Conservation (phyloP, 2,888 invertebrate genomes). For the Apoda limacodes region DNA sequence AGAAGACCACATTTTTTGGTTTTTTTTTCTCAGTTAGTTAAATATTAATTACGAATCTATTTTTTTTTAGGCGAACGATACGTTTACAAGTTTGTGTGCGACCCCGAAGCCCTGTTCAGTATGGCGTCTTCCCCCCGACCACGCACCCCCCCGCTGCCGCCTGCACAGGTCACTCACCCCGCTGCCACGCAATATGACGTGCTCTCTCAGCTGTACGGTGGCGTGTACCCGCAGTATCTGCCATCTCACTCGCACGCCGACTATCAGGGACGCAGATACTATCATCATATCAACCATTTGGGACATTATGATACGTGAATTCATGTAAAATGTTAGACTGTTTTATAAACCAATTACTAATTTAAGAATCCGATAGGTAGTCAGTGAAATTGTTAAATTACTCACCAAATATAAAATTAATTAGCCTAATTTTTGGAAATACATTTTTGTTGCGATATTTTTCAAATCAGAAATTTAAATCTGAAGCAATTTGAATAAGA, state of each 20-base stretch:
- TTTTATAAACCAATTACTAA: no score
- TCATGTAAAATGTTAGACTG: no score
- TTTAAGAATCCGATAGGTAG: no score
- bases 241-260: constrained; percentile 17
- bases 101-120: constrained; percentile 90
- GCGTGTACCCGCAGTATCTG: constrained; percentile 34
- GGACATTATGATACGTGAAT: constrained; percentile 33
- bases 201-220: constrained; percentile 39
- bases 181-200: constrained; percentile 36
- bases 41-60: no score
- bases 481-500: no score
- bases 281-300: constrained; percentile 21
- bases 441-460: no score
- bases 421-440: no score
- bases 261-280: constrained; percentile 30
- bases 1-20: no score
- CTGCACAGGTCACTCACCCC: constrained; percentile 21
- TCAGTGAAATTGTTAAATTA: no score
- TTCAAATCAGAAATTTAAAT: no score
- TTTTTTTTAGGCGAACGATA: constrained; percentile 93
- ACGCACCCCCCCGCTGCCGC: constrained; percentile 17
- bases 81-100: constrained; percentile 97
- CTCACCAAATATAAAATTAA: no score
- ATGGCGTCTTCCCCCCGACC: constrained; percentile 71
- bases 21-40: no score